phyloP scores from a whole-genome alignment of 1,140 invertebrate species.

The Leptestheria dahalacensis region DNA sequence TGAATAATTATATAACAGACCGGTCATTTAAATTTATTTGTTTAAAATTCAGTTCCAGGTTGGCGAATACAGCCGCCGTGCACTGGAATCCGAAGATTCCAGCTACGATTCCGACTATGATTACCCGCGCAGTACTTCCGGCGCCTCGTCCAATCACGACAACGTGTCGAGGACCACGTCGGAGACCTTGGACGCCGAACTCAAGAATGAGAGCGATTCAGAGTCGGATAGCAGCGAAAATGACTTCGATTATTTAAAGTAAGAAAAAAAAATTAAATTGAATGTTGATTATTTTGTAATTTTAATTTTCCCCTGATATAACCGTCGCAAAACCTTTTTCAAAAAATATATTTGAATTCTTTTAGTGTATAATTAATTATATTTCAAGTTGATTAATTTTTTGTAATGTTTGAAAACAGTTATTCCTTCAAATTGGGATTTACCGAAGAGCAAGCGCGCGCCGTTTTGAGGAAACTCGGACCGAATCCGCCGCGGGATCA shows the following conservation, averaged over 20 bases:
- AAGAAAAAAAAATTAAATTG: background rate
- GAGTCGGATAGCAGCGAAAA: background rate
- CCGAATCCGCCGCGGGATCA: constrained; percentile 65
- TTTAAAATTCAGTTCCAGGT: background rate
- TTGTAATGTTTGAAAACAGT: background rate
- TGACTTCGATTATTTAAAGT: background rate
- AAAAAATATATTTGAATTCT: too few relatives aligned
- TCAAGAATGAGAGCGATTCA: constrained; percentile 30
- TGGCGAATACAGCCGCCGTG: constrained; percentile 9
- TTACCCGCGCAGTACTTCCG: constrained; percentile 34
- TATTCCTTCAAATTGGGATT: constrained; percentile 68
- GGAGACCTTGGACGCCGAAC: constrained; percentile 67
- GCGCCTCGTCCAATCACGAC: constrained; percentile 37
- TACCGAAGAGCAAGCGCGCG: constrained; percentile 65
- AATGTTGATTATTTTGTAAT: too few relatives aligned
- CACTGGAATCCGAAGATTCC: constrained; percentile 50
- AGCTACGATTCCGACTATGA: constrained; percentile 77
- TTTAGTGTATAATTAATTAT: background rate
- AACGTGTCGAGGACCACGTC: constrained; percentile 63
- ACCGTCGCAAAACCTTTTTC: too few relatives aligned
- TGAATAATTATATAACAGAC: too few relatives aligned
- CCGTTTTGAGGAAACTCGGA: constrained; percentile 65
- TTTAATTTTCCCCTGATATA: too few relatives aligned
- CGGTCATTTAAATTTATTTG: too few relatives aligned
- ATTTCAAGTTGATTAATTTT: background rate